These are phyloP conservation scores for Cyprinella venusta DNA, from an alignment of 2,797 vertebrate genomes.

Conservation along the genomic window DNA sequence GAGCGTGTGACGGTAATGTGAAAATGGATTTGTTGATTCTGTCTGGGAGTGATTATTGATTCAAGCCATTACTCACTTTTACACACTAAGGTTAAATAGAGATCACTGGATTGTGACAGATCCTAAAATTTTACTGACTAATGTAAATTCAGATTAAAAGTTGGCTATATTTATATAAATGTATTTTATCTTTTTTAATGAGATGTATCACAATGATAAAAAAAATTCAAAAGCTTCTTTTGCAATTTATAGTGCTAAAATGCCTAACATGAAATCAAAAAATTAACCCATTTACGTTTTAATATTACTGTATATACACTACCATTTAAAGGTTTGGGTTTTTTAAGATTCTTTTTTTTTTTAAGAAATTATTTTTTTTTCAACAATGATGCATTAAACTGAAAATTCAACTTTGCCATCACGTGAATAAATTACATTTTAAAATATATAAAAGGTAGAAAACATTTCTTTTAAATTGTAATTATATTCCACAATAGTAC, in stretches of 20 bases:
- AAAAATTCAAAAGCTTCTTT: not conserved
- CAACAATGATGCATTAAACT: not conserved
- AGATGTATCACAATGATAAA: not conserved
- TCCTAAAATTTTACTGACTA: not conserved
- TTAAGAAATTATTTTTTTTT: not conserved
- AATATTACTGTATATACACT: not conserved
- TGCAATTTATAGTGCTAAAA: not conserved
- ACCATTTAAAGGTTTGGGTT: not conserved
- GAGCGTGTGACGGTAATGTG: not conserved
- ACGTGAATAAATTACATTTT: not conserved
- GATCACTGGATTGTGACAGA: not conserved
- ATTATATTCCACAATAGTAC: not conserved
- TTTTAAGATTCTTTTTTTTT: not conserved
- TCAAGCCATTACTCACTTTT: not conserved
- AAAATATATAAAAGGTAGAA: not conserved
- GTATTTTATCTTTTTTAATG: not conserved
- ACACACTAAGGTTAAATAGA: not conserved
- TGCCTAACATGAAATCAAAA: not conserved
- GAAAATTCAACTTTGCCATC: not conserved
- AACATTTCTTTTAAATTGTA: not conserved
- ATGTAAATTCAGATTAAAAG: not conserved
- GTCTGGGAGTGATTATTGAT: conserved; percentile 30
- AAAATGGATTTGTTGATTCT: conserved; percentile 40
- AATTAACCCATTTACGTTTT: no score
- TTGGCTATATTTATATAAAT: not conserved